A percentile compares a stretch with the other conserved stretches of the same genome.
These are phyloP conservation scores for Strix aluco DNA, from an alignment of 2,113 vertebrate species.

Conservation along the genomic window DNA sequence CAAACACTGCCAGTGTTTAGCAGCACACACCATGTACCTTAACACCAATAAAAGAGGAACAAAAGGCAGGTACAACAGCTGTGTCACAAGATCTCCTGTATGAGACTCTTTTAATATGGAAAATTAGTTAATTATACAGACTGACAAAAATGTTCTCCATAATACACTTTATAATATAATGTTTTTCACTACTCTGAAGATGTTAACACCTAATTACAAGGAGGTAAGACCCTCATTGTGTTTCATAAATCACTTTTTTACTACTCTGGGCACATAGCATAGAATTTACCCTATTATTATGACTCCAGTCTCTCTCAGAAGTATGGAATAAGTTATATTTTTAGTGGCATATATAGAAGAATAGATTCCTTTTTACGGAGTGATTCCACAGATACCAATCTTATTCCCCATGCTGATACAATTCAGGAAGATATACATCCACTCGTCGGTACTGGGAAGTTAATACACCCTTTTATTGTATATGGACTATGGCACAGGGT, in stretches of 20 bases:
- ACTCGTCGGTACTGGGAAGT: not conserved
- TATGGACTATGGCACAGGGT: not conserved
- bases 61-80: not conserved
- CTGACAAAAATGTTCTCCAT: accelerated
- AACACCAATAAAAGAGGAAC: not conserved
- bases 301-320: not conserved
- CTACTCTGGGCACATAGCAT: not conserved
- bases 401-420: not conserved
- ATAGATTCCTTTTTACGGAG: not conserved
- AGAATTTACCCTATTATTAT: not conserved
- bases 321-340: not conserved
- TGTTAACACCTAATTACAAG: not conserved
- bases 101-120: not conserved
- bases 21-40: not conserved
- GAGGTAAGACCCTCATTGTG: not conserved
- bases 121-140: not conserved
- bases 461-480: not conserved
- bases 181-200: not conserved
- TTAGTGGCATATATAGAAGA: not conserved
- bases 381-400: not conserved
- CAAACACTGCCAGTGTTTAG: not conserved
- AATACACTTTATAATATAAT: not conserved
- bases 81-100: not conserved
- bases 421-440: not conserved
- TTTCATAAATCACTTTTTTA: not conserved